These are phyloP conservation scores for Potamarius usumacintae DNA, from an alignment of 2,113 vertebrate genomes.

Conservation along the genomic window DNA sequence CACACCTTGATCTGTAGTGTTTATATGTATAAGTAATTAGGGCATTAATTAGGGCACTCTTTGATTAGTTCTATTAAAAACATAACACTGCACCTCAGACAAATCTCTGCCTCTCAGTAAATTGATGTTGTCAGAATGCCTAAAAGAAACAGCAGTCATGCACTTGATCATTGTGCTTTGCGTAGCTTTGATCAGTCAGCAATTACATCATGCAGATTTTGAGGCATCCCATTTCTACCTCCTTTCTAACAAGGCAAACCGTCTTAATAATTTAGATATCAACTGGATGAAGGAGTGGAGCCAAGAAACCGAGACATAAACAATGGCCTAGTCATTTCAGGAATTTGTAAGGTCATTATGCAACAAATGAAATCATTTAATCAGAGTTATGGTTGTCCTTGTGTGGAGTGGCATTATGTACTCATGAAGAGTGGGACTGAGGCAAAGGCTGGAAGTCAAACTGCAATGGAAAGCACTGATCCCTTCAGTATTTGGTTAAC, in stretches of 20 bases:
- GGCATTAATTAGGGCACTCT: neutral
- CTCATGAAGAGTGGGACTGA: constrained; percentile 19
- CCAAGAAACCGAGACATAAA: constrained; percentile 17
- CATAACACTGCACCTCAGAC: neutral
- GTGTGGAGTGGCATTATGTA: neutral
- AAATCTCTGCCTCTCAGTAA: neutral
- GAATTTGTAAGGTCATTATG: constrained; percentile 31
- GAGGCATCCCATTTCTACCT: constrained; percentile 59
- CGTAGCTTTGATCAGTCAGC: constrained; percentile 39
- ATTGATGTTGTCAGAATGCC: constrained; percentile 9
- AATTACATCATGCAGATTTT: constrained; percentile 65
- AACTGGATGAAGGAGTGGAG: constrained; percentile 20
- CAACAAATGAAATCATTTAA: constrained; percentile 40
- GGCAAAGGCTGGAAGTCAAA: constrained; percentile 1
- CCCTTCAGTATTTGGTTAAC: constrained; percentile 3
- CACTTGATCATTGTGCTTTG: neutral
- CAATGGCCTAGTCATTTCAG: constrained; percentile 22
- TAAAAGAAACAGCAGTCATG: neutral
- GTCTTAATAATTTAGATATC: constrained; percentile 61
- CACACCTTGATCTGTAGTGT: neutral
- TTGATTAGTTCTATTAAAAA: neutral
- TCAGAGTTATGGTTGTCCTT: constrained; percentile 3
- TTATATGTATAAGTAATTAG: neutral
- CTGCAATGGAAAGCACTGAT: constrained; percentile 11
- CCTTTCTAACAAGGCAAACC: constrained; percentile 49